Percentiles rank a stretch among this genome's conserved stretches.
Evolutionary conservation across 2,797 vertebrate species (phyloP).

Genomic region (Oreochromis grahami): DNA sequence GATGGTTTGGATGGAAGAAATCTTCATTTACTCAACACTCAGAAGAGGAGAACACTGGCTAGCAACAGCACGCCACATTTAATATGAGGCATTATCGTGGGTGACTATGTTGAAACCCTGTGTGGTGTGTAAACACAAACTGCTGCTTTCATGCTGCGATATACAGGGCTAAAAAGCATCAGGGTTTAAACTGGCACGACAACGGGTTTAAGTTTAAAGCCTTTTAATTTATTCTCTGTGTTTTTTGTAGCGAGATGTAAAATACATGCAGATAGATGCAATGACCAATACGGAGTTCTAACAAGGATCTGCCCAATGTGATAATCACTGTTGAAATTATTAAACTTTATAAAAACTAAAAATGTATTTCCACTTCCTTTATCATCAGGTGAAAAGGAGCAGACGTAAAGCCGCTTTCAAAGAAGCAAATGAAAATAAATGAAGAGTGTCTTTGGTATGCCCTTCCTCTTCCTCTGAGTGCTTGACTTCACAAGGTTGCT

Average conservation of each 20-base stretch:
- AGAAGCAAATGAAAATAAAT: slow-evolving; percentile 28
- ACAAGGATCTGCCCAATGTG: neutral
- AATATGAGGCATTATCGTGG: slow-evolving; percentile 14
- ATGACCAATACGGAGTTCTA: neutral
- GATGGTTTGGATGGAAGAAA: slow-evolving; percentile 48
- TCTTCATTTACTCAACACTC: slow-evolving; percentile 16
- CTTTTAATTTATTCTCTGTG: slow-evolving; percentile 7
- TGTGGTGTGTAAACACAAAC: slow-evolving; percentile 30
- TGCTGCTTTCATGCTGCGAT: neutral
- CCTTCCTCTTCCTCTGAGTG: slow-evolving; percentile 29
- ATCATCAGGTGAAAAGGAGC: neutral
- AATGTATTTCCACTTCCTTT: neutral
- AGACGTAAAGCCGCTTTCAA: slow-evolving; percentile 2
- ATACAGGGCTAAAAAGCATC: neutral
- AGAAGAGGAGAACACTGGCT: neutral
- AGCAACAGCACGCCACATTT: slow-evolving; percentile 5
- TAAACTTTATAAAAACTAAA: neutral
- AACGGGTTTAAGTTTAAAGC: neutral
- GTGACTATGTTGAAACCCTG: slow-evolving; percentile 18
- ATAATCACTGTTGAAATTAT: neutral
- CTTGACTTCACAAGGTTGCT: slow-evolving; percentile 53
- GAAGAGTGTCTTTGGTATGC: slow-evolving; percentile 3
- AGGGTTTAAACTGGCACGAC: slow-evolving; percentile 8
- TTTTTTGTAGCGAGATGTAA: neutral
- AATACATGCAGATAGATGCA: slow-evolving; percentile 21